A percentile compares a stretch with the other conserved stretches of the same genome.
Conservation (phyloP, 2,113 vertebrate species). For the Chauna torquata region DNA sequence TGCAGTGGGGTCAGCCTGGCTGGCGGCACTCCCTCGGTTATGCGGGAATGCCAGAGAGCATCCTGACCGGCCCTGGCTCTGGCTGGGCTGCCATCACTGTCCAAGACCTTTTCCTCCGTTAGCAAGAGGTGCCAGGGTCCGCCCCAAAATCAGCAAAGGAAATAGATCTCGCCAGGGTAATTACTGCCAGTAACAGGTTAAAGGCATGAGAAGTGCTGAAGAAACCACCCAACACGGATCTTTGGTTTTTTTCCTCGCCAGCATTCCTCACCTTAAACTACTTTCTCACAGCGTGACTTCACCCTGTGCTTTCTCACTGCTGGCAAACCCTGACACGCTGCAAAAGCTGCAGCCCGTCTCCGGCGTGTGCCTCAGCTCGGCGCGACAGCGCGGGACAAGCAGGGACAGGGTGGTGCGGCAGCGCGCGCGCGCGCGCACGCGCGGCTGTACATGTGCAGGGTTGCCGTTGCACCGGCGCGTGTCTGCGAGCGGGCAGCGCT, state of each 20-base stretch:
- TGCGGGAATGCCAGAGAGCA: not conserved
- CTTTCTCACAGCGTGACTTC: not conserved
- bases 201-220: not conserved
- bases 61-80: not conserved
- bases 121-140: not conserved
- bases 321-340: not conserved
- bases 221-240: not conserved
- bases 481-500: not conserved
- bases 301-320: not conserved
- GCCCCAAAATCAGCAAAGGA: not conserved
- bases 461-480: not conserved
- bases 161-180: not conserved
- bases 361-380: rapidly evolving
- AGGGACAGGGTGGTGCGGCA: rapidly evolving
- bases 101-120: not conserved
- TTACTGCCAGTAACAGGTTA: not conserved
- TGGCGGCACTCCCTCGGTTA: not conserved
- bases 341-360: not conserved
- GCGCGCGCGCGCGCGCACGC: rapidly evolving
- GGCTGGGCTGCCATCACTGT: not conserved
- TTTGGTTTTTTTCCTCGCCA: not conserved
- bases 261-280: not conserved
- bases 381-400: not conserved
- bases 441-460: not conserved
- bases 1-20: rapidly evolving